phyloP scores from a whole-genome alignment of 2,113 vertebrate genomes.

The Phaethon lepturus region DNA sequence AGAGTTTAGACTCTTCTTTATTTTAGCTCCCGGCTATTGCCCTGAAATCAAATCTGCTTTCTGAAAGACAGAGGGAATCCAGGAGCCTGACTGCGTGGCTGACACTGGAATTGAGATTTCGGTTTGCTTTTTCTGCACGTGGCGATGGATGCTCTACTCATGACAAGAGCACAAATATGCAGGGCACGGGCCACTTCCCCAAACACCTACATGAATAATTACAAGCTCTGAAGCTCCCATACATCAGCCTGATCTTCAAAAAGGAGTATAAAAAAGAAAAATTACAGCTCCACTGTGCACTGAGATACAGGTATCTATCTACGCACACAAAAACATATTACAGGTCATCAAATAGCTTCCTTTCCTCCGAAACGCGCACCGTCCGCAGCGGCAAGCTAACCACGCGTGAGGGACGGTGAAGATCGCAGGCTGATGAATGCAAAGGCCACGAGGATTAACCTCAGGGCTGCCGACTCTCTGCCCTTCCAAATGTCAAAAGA shows the following conservation, averaged over 20 bases:
- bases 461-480: not conserved
- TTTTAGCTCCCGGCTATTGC: not conserved
- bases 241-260: not conserved
- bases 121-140: rapidly evolving
- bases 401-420: rapidly evolving
- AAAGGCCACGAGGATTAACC: not conserved
- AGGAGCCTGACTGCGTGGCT: not conserved
- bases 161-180: not conserved
- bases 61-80: not conserved
- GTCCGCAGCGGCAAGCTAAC: not conserved
- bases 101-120: not conserved
- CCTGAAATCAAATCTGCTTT: not conserved
- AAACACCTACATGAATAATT: not conserved
- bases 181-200: not conserved
- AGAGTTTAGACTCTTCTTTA: not conserved
- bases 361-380: not conserved
- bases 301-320: not conserved
- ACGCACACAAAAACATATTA: rapidly evolving
- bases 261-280: not conserved
- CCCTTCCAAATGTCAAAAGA: not conserved
- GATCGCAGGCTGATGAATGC: not conserved
- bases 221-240: not conserved
- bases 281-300: not conserved
- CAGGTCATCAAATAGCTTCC: not conserved
- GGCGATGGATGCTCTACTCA: not conserved